Conservation (phyloP, 2,113 vertebrate genomes). For the Crotophaga sulcirostris region DNA sequence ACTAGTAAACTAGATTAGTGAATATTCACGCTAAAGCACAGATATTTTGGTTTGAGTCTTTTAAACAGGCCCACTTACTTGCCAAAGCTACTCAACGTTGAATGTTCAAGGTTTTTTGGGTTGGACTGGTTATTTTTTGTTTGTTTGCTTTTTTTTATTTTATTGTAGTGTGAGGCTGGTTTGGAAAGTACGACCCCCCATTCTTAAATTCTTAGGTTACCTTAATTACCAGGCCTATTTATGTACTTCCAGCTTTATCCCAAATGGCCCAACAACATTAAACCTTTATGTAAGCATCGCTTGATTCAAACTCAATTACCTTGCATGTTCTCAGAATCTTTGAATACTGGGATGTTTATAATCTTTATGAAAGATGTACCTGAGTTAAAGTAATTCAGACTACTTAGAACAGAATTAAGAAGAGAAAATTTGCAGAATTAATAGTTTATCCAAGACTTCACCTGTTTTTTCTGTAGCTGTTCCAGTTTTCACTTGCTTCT, state of each 20-base stretch:
- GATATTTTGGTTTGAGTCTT: background rate
- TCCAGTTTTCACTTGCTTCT: background rate
- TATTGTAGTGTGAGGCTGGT: background rate
- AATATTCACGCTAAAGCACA: background rate
- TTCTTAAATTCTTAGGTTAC: background rate
- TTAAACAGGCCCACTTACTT: background rate
- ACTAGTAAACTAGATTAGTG: accelerated
- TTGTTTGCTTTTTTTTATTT: background rate
- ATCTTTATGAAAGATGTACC: background rate
- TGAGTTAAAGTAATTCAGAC: background rate
- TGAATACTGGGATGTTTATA: background rate
- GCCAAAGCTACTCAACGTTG: background rate
- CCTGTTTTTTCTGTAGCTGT: background rate
- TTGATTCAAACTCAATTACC: background rate
- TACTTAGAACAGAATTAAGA: background rate
- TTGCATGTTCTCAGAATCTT: background rate
- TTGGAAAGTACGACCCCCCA: background rate
- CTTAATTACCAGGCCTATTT: background rate
- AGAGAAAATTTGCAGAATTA: background rate
- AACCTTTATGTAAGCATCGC: background rate
- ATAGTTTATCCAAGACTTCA: background rate
- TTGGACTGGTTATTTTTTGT: background rate
- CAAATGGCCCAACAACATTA: background rate
- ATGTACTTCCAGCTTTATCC: background rate
- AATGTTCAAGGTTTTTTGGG: background rate